Base-by-base conservation (phyloP, 2,888 invertebrate genomes). In the Brassicogethes aeneus region DNA sequence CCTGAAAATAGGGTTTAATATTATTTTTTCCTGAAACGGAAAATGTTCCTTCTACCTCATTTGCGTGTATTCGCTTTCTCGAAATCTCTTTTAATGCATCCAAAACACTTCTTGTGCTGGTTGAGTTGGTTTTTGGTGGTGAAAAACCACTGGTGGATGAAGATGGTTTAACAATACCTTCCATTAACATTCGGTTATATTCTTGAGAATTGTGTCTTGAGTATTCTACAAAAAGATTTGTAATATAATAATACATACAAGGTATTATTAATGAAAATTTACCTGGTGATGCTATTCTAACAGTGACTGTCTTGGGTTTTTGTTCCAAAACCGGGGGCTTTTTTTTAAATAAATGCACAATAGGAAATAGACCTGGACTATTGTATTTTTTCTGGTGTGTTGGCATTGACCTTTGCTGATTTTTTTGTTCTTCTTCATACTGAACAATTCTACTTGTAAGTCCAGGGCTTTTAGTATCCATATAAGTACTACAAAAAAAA, bases 11-110 rank as follows among this genome's bases (percentile, higher is more conserved):
- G n/a, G n/a, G n/a, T n/a, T n/a, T n/a, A n/a, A n/a, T n/a, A n/a
- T n/a, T n/a, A n/a, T n/a, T n/a, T n/a, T n/a, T n/a, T n/a, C n/a
- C n/a, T n/a, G n/a, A n/a, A n/a, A n/a, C n/a, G n/a, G n/a, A n/a
- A n/a, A n/a, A n/a, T n/a, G n/a, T n/a, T 3, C 29, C 10, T 23
- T 23, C 13, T 50, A 62, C 62, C 43, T 61, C 73, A 48, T 63
- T 69, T 32, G 69, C 66, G 50, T 72, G 73, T 16, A 75, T 74
- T 23, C 75, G 63, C 55, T 75, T 75, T 15, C 74, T 61, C 1
- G 75, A 75, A 37, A 75, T 75, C 57, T 75, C 75, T 47, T 73
- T 74, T 1, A 75, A 54, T 10, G 72, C 75, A 54, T 75, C 75
- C 23, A 75, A 55, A 2, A 75, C 74, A 55, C 72, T 74, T 38